A percentile compares a stretch with the other conserved stretches of the same genome.
phyloP scores from a whole-genome alignment of 2,113 vertebrate genomes.

The Phocoena sinus region DNA sequence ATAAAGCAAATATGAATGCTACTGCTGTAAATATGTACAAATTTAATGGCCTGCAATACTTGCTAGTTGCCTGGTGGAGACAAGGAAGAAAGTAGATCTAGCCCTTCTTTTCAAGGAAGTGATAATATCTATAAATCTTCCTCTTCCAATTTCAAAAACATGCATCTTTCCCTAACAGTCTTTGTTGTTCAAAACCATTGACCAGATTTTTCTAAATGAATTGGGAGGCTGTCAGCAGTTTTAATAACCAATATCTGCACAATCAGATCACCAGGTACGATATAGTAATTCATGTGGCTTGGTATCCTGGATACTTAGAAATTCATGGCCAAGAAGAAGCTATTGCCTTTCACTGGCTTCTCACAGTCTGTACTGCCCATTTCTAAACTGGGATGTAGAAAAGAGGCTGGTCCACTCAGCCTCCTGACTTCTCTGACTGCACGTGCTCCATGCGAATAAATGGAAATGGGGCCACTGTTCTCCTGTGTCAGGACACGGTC shows the following conservation, averaged over 20 bases:
- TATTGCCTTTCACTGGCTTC: not conserved
- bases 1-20: not conserved
- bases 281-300: not conserved
- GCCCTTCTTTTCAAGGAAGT: not conserved
- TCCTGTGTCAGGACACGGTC: constrained; percentile 41
- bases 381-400: not conserved
- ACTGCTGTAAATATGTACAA: not conserved
- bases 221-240: not conserved
- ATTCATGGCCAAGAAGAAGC: not conserved
- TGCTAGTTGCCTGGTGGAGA: not conserved
- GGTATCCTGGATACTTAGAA: constrained; percentile 13
- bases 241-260: constrained; percentile 36
- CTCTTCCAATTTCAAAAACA: constrained; percentile 17
- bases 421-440: not conserved
- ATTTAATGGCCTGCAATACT: not conserved
- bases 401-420: not conserved
- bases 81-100: not conserved
- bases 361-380: not conserved
- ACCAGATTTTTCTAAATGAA: constrained; percentile 17
- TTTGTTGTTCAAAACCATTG: not conserved
- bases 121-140: not conserved
- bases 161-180: not conserved
- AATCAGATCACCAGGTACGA: constrained; percentile 18
- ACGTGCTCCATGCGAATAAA: not conserved
- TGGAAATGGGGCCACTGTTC: constrained; percentile 11